Percentiles rank a stretch among this genome's conserved stretches.
Conservation (phyloP, 2,797 vertebrate genomes). For the Telmatherina bonti region DNA sequence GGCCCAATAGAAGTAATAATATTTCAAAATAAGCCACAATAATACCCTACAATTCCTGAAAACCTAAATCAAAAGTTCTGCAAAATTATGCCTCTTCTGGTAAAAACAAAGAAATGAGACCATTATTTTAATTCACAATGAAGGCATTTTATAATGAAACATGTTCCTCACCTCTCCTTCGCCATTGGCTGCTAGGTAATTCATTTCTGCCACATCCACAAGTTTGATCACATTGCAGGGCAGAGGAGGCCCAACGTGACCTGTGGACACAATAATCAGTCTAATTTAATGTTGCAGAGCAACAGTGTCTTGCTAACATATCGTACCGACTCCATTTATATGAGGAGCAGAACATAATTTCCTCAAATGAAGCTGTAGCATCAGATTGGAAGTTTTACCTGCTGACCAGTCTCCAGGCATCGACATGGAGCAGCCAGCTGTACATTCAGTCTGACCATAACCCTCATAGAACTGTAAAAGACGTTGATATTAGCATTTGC, state of each 20-base stretch:
- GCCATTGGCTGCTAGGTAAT: constrained; percentile 91
- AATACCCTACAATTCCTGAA: neutral
- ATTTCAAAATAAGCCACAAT: neutral
- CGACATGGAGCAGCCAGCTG: constrained; percentile 91
- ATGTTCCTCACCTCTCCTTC: constrained; percentile 90
- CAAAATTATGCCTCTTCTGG: neutral
- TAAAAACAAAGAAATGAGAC: neutral
- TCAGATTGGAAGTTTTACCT: constrained; percentile 77
- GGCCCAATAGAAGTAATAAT: too few species aligned
- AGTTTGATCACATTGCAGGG: constrained; percentile 92
- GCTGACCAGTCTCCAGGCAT: constrained; percentile 96
- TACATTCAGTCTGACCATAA: constrained; percentile 97
- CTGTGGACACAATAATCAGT: constrained; percentile 68
- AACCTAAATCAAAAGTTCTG: neutral
- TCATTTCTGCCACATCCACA: constrained; percentile 96
- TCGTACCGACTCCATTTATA: neutral
- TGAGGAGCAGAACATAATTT: neutral
- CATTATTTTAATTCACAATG: neutral
- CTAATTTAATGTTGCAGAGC: neutral
- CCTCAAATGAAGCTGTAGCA: neutral
- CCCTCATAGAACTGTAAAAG: constrained; percentile 94
- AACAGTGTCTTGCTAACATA: neutral
- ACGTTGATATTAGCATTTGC: neutral
- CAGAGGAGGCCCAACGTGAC: constrained; percentile 94
- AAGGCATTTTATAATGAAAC: neutral